Evolutionary conservation across 2,797 vertebrate species (phyloP), one percentile per base, ranked within the genome.

Genomic region (Melanotaenia nigrans): DNA sequence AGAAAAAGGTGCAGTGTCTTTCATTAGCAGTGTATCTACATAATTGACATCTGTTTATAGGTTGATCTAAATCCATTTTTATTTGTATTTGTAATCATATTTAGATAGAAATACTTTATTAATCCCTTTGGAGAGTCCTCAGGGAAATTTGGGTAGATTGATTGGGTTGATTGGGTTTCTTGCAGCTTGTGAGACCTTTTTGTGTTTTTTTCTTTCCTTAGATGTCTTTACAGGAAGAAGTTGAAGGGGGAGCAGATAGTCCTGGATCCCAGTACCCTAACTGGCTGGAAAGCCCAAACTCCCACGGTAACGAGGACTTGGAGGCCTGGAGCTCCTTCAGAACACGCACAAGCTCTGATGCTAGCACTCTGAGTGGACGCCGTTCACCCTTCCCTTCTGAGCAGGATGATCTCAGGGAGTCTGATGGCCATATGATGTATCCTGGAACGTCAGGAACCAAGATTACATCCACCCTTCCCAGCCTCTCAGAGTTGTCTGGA

Each of bases 231-330:
- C 96, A 98, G 77, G 91, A 95, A 30, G 95, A 93, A 18, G 90
- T 95, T 61, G 97, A 99, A 5, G 95, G 93, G 16, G 95, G 92
- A 11, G 93, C 95, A 1, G 95, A 95, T 79, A 98, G 97, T 78
- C 97, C 97, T 0, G 94, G 95, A 5, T 94, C 97, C 0, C 97
- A 97, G 87, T 99, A 97, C 88, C 92, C 97, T 0, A 96, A 97
- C 75, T 99, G 98, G 97, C 95, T 98, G 8, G 96, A 96, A 9
- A 99, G 98, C 78, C 97, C 98, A n/a, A 97, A 95, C 89, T 97
- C 97, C 58, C 98, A 98, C 90, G 98, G 96, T 82, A 99, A 97
- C 0, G 98, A 99, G 7, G 98, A 98, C 90, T 97, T 98, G 58
- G 98, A 99, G 74, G 91, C 94, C 79, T 99, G 98, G 98, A 96